Conservation (phyloP, 2,888 invertebrate species). For the Amiota minor region DNA sequence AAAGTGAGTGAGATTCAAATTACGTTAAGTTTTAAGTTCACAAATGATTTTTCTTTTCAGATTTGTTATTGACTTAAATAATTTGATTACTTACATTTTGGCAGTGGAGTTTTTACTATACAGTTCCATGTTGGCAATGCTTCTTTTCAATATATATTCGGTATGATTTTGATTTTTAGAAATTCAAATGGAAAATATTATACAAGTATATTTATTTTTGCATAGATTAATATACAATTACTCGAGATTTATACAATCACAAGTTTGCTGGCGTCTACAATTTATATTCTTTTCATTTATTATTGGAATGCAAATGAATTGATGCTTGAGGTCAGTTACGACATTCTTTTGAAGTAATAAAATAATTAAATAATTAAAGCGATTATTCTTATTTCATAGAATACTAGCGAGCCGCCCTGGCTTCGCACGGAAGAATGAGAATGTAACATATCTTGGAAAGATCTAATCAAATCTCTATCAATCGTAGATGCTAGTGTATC, state of each 20-base stretch:
- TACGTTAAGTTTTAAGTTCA: too few relatives aligned
- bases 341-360: background rate
- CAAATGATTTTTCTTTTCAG: too few relatives aligned
- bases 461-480: too few relatives aligned
- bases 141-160: conserved; percentile 67
- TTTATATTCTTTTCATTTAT: conserved; percentile 68
- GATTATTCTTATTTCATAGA: too few relatives aligned
- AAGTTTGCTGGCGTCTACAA: conserved; percentile 58
- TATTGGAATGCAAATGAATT: conserved; percentile 71
- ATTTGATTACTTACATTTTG: conserved; percentile 62
- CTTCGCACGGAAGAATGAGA: too few relatives aligned
- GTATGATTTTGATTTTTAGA: conserved; percentile 49
- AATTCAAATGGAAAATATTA: too few relatives aligned
- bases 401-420: too few relatives aligned
- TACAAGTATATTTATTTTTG: too few relatives aligned
- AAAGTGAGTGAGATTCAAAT: conserved; percentile 42
- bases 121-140: conserved; percentile 60
- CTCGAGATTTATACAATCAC: conserved; percentile 47
- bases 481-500: too few relatives aligned
- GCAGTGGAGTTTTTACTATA: conserved; percentile 65
- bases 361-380: too few relatives aligned
- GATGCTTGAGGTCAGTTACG: conserved; percentile 59
- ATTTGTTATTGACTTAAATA: conserved; percentile 58
- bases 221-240: too few relatives aligned
- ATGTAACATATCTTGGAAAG: too few relatives aligned